phyloP scores from a whole-genome alignment of 2,113 vertebrate species.

The Emydura subglobosa region DNA sequence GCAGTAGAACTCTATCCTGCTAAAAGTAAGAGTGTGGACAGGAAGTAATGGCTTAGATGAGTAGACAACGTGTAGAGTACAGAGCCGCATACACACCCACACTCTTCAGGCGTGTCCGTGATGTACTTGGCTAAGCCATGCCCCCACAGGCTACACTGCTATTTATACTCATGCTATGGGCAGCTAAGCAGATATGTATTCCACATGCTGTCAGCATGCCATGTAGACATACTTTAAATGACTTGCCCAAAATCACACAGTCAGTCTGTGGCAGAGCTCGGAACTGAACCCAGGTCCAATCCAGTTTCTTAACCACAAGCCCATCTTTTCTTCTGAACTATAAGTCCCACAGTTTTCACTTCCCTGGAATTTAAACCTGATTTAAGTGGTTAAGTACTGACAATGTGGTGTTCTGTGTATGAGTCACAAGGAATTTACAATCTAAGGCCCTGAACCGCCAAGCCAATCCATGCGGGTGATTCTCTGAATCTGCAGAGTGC shows the following conservation, averaged over 20 bases:
- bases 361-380: conserved; percentile 31
- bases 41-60: not conserved
- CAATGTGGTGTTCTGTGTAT: not conserved
- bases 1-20: not conserved
- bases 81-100: not conserved
- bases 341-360: conserved; percentile 29
- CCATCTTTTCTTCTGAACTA: conserved; percentile 31
- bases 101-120: not conserved
- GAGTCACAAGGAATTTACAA: conserved; percentile 6
- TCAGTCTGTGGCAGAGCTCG: fast-evolving
- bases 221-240: not conserved
- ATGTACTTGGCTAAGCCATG: not conserved
- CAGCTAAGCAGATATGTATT: too few relatives aligned
- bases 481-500: conserved; percentile 1
- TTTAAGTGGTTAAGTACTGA: conserved; percentile 57
- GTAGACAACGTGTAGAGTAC: not conserved
- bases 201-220: not conserved
- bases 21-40: too few relatives aligned
- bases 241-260: not conserved
- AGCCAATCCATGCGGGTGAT: conserved; percentile 53
- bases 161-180: not conserved
- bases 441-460: conserved; percentile 33
- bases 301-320: fast-evolving
- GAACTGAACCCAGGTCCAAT: not conserved
- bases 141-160: not conserved